A percentile compares a stretch with the other conserved stretches of the same genome.
These are phyloP conservation scores for Trachelus troglodyta DNA, from an alignment of 2,888 invertebrate genomes.

Conservation along the genomic window DNA sequence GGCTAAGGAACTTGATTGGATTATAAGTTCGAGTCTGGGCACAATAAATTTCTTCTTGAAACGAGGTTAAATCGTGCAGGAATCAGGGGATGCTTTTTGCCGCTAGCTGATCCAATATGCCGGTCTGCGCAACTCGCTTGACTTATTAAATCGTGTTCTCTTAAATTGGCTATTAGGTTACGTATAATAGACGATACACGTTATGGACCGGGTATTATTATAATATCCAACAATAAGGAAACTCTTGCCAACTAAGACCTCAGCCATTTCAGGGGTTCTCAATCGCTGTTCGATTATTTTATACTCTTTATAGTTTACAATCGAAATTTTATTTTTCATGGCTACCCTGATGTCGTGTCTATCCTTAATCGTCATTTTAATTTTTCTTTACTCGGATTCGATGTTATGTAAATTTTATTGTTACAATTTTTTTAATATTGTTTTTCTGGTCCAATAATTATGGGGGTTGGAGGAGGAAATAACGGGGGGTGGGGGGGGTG, in stretches of 20 bases:
- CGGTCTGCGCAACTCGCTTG: conserved; percentile 17
- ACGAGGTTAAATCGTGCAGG: conserved; percentile 1
- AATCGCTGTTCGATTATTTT: neutral
- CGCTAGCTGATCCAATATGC: conserved; percentile 19
- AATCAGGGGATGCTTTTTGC: conserved; percentile 25
- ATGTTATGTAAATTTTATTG: neutral
- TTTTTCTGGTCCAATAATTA: neutral
- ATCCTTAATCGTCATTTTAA: neutral
- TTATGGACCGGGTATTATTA: conserved; percentile 30
- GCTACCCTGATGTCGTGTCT: neutral
- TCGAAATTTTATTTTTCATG: neutral
- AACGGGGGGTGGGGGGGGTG: neutral
- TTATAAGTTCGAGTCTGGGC: conserved; percentile 1
- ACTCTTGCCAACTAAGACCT: conserved; percentile 28
- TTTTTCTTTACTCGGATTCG: neutral
- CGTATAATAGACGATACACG: conserved; percentile 33
- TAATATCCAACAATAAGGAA: conserved; percentile 40
- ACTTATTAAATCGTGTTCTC: conserved; percentile 40
- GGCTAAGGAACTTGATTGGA: neutral
- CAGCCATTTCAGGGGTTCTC: conserved; percentile 20
- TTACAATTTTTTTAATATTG: neutral
- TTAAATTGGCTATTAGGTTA: conserved; percentile 44
- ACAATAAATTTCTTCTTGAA: neutral
- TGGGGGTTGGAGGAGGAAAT: neutral
- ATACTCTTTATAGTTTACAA: neutral